Conservation (phyloP, 2,888 invertebrate genomes). For the Horisme vitalbata region DNA sequence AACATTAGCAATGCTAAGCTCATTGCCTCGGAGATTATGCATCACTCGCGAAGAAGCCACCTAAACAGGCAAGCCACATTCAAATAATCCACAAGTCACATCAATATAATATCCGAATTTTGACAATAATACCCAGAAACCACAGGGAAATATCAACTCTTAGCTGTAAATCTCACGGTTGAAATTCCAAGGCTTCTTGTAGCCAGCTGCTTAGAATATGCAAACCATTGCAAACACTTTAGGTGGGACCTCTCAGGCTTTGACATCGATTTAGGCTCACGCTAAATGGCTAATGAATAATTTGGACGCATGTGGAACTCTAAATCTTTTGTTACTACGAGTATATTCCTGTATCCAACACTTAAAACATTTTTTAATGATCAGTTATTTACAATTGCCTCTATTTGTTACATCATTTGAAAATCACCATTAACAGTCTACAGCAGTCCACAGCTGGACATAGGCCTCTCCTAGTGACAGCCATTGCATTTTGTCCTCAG, state of each 20-base stretch:
- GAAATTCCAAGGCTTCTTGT: background rate
- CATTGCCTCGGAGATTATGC: background rate
- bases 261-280: constrained; percentile 16
- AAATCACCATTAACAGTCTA: too few species aligned
- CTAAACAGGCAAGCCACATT: constrained; percentile 14
- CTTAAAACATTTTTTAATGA: too few species aligned
- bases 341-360: too few species aligned
- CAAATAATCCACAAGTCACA: constrained; percentile 3
- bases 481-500: too few species aligned
- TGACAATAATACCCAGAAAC: background rate
- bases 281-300: constrained; percentile 22
- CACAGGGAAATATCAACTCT: background rate
- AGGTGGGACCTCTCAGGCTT: constrained; percentile 10
- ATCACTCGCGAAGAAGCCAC: background rate
- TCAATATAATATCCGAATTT: constrained; percentile 12
- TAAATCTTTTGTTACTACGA: background rate
- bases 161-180: too few species aligned
- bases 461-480: too few species aligned
- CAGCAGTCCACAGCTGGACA: too few species aligned
- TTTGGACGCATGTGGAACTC: constrained; percentile 2
- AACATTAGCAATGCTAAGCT: too few species aligned
- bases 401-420: too few species aligned
- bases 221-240: constrained; percentile 23
- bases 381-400: too few species aligned
- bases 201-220: constrained; percentile 20